These are phyloP conservation scores for Cuculus canorus DNA, from an alignment of 2,797 vertebrate genomes.

Conservation along the genomic window DNA sequence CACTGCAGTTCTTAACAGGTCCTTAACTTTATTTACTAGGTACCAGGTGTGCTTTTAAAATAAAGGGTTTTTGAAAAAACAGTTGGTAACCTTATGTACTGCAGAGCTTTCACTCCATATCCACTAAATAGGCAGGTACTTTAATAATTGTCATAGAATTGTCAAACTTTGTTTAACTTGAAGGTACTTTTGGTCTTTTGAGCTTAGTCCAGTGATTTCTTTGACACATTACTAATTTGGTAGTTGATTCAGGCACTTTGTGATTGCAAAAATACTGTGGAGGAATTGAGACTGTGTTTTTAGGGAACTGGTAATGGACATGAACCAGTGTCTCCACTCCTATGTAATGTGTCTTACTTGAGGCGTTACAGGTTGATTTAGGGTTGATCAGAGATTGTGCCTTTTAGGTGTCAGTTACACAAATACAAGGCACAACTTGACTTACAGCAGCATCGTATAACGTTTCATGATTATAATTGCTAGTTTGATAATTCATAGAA, in stretches of 20 bases:
- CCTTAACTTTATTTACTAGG: conserved; percentile 86
- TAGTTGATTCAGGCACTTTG: neutral
- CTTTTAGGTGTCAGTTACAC: neutral
- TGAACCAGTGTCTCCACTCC: neutral
- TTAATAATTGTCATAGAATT: neutral
- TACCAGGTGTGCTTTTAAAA: conserved; percentile 82
- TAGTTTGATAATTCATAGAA: neutral
- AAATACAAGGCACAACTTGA: neutral
- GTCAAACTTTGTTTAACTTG: neutral
- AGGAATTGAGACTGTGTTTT: neutral
- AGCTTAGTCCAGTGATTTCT: neutral
- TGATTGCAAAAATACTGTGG: neutral
- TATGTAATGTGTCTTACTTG: neutral
- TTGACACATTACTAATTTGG: neutral
- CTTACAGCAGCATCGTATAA: neutral
- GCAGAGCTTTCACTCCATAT: conserved; percentile 71
- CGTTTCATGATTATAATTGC: neutral
- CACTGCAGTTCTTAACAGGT: conserved; percentile 97
- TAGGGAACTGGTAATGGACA: neutral
- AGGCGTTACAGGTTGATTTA: neutral
- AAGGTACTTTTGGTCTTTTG: neutral
- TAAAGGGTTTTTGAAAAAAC: conserved; percentile 54
- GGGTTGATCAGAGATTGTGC: neutral
- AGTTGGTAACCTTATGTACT: conserved; percentile 59
- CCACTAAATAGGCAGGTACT: conserved; percentile 52